Evolutionary conservation across 2,113 vertebrate species (phyloP).

Genomic region (Lepus europaeus): DNA sequence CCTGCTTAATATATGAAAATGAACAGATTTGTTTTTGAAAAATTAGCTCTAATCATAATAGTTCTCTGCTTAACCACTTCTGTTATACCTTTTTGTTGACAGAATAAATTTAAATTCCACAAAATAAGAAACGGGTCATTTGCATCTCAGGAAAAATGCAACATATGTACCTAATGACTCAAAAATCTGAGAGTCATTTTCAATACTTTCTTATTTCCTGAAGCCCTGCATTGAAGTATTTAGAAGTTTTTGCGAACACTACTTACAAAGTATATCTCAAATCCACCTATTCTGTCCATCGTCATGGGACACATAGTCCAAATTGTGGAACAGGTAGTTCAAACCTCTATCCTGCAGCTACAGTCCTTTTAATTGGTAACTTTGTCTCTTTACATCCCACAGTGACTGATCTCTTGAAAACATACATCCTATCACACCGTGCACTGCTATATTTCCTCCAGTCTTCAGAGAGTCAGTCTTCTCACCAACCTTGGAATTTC

Average conservation of each 20-base stretch:
- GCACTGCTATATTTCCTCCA: neutral
- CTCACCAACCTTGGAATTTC: neutral
- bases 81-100: neutral
- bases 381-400: neutral
- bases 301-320: neutral
- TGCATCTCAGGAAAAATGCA: neutral
- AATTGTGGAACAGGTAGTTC: neutral
- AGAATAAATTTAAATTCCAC: neutral
- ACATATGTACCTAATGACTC: neutral
- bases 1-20: too few relatives aligned
- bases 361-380: neutral
- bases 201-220: neutral
- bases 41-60: neutral
- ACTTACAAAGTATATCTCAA: conserved; percentile 8
- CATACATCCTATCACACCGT: rapidly evolving
- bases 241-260: neutral
- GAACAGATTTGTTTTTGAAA: too few relatives aligned
- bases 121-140: neutral
- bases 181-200: neutral
- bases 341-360: neutral
- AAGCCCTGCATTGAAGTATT: neutral
- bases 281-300: neutral
- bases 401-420: neutral
- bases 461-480: neutral
- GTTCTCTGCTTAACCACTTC: neutral